Base-by-base conservation (phyloP, 2,113 vertebrate species). In the Psilopsiagon aymara region DNA sequence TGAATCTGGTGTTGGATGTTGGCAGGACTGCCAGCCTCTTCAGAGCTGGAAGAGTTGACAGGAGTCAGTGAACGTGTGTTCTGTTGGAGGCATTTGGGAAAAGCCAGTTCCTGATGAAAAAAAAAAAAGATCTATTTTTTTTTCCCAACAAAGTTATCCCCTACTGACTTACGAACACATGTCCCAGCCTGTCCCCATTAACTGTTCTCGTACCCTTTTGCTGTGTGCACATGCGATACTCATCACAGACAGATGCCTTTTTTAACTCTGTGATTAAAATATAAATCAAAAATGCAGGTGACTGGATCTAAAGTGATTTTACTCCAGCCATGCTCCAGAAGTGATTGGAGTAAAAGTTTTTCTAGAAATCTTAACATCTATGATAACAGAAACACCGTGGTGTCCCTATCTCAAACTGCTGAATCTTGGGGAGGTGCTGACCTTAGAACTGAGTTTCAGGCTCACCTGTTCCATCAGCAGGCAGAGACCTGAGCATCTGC, bases 1-100 rank as follows among this genome's bases (percentile, higher is more conserved):
- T 76, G 68, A 90, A 57, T 82, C n/a, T 92, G 55, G 33, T 60
- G 27, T n/a, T 70, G 75, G 90, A 67, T 71, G 37, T 41, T 93
- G 76, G 77, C 88, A 53, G 47, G 17, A 67, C 68, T 92, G 92
- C 51, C 39, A 46, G 13, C 49, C 55, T 44, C 63, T 74, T 73
- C 27, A 82, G 64, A 66, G 37, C 41, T 86, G 23, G 33, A 44
- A 28, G 55, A 47, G 71, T 21, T 90, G 82, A 70, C 60, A 53
- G 60, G 55, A 59, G 43, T 47, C 31, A 85, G 35, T 55, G 41
- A 81, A 29, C 28, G 24, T 39, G 33, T 35, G 25, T 64, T 86
- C 29, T 51, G 29, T 19, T 52, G 41, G 33, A 51, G 71, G 25
- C 53, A 20, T 25, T 68, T 51, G 49, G 81, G 43, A 53, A 73